Percentiles rank a stretch among this genome's conserved stretches.
phyloP scores from a whole-genome alignment of 2,888 invertebrate genomes.

The Scaptomyza parva region DNA sequence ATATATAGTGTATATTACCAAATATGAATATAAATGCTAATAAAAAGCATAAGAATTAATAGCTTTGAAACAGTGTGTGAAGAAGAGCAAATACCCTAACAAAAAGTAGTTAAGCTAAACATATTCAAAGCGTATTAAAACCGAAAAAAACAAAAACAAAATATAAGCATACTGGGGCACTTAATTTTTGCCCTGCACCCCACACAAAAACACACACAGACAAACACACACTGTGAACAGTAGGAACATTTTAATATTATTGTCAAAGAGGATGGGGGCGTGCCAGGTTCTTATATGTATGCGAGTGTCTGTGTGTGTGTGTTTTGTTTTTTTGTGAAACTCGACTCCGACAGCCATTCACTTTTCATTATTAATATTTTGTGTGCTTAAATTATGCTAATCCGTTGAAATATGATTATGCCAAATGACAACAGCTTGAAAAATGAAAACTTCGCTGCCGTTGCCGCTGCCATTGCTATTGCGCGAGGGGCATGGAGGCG shows the following conservation, averaged over 20 bases:
- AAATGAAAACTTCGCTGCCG: slow-evolving; percentile 46
- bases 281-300: slow-evolving; percentile 19
- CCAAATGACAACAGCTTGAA: slow-evolving; percentile 77
- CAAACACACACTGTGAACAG: slow-evolving; percentile 37
- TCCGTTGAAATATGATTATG: slow-evolving; percentile 82
- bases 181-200: slow-evolving; percentile 18
- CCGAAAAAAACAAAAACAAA: background rate
- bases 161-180: slow-evolving; percentile 27
- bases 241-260: slow-evolving; percentile 73
- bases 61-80: background rate
- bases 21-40: slow-evolving; percentile 74
- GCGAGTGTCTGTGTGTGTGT: slow-evolving; percentile 17
- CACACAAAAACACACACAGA: background rate
- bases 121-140: background rate
- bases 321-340: slow-evolving; percentile 24
- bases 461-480: background rate
- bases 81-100: slow-evolving; percentile 25
- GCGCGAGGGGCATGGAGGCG: slow-evolving; percentile 28
- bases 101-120: background rate
- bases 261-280: slow-evolving; percentile 43
- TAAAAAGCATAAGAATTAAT: slow-evolving; percentile 19
- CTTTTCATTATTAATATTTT: slow-evolving; percentile 82
- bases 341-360: slow-evolving; percentile 69
- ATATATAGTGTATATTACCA: slow-evolving; percentile 57
- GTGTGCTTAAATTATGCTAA: slow-evolving; percentile 79